Evolutionary conservation across 1,140 invertebrate genomes (phyloP), one percentile per base, ranked within the genome.

Genomic region (Marisa cornuarietis): DNA sequence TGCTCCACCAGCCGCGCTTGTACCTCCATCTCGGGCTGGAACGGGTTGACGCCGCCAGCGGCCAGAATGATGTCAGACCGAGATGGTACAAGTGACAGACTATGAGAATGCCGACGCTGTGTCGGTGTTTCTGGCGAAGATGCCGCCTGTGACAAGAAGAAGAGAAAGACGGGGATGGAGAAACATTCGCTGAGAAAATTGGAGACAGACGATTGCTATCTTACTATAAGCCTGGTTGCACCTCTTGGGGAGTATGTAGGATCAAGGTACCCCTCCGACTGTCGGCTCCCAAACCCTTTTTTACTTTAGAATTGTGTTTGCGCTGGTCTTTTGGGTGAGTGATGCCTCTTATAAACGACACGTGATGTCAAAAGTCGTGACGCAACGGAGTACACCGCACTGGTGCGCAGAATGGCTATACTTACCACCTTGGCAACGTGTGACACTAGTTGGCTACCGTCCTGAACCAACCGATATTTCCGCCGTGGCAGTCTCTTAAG

Each of bases 31-130:
- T 79, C 76, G 22, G 78, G 58, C 42, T 69, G 66, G 49, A 81
- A 79, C 20, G 83, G 83, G 52, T 85, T 78, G 18, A 85, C 68
- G 6, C 83, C 83, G 31, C 83, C 83, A 10, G 82, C 78, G 14
- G 79, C 75, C 20, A 84, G 58, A 52, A 84, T 77, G 52, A 78
- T 78, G 42, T 77, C 49, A 68, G 78, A 65, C 22, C 61, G 61
- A 22, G 66, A 31, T 31, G 72, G 31, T 18, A n/a, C 22, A 1
- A 76, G 69, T 5, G 71, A 5, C 31, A 31, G 26, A 31, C 14
- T 22, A 69, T 31, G n/a, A 68, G 65, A 18, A n/a, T 31, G 22
- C 11, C 26, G 65, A 11, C 65, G 65, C 0, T 68, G 65, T 26
- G 69, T 31, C 22, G 24, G 69, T 0, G 24, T 14, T 13, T 68